These are phyloP conservation scores for Passer montanus DNA, from an alignment of 2,113 vertebrate species.

Conservation along the genomic window DNA sequence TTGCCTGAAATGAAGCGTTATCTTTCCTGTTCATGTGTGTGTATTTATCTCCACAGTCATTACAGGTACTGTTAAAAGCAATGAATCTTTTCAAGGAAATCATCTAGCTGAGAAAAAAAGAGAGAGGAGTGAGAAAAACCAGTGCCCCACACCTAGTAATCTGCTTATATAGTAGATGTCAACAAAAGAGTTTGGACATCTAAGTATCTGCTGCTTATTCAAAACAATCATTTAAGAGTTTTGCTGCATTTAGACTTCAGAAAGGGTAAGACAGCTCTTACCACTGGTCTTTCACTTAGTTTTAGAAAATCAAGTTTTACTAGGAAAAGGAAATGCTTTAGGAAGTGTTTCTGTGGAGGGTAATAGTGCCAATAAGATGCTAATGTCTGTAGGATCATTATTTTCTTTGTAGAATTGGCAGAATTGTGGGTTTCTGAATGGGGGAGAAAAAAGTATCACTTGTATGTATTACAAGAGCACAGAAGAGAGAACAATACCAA, in stretches of 20 bases:
- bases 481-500: background rate
- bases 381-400: background rate
- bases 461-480: background rate
- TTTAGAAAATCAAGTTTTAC: background rate
- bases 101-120: background rate
- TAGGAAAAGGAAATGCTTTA: background rate
- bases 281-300: background rate
- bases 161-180: background rate
- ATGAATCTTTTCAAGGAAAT: background rate
- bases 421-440: background rate
- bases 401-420: background rate
- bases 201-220: background rate
- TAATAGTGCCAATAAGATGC: background rate
- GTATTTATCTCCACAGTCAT: background rate
- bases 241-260: background rate
- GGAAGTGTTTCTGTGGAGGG: background rate
- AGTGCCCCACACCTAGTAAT: background rate
- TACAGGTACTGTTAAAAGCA: background rate
- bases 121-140: background rate
- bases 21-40: background rate
- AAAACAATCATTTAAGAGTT: background rate
- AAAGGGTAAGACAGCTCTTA: background rate
- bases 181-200: background rate
- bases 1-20: background rate
- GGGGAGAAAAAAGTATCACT: background rate